Evolutionary conservation across 1,140 invertebrate species (phyloP).

Genomic region (Drosophila grimshawi): DNA sequence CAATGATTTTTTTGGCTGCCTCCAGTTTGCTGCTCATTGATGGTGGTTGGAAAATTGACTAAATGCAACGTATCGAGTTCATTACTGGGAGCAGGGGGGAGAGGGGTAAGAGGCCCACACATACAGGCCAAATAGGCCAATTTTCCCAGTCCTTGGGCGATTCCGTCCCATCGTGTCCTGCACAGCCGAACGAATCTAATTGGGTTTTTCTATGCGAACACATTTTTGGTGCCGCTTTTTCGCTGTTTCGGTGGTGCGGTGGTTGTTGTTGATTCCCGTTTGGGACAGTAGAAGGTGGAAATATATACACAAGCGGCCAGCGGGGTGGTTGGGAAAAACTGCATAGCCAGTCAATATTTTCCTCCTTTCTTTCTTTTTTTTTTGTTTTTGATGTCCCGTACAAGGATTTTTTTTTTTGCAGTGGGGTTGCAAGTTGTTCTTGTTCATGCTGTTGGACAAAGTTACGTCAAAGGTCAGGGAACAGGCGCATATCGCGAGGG

Average conservation of each 20-base stretch:
- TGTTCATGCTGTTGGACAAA: constrained; percentile 28
- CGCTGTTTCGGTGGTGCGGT: constrained; percentile 36
- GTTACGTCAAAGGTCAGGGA: constrained; percentile 56
- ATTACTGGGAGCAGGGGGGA: constrained; percentile 41
- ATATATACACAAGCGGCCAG: not conserved
- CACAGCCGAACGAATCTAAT: constrained; percentile 47
- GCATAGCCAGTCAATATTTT: constrained; percentile 45
- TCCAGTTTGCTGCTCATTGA: constrained; percentile 32
- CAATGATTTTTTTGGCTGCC: constrained; percentile 10
- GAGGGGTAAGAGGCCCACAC: not conserved
- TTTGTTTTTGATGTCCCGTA: constrained; percentile 30
- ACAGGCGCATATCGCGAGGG: constrained; percentile 16
- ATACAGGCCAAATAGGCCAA: constrained; percentile 60
- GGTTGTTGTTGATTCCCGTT: constrained; percentile 66
- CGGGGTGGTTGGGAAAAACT: constrained; percentile 59
- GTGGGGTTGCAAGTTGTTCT: constrained; percentile 32
- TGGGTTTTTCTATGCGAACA: constrained; percentile 60
- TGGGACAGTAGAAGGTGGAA: constrained; percentile 49
- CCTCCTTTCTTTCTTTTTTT: constrained; percentile 5
- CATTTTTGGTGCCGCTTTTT: constrained; percentile 49
- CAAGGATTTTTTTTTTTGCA: constrained; percentile 39
- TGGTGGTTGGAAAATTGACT: constrained; percentile 73
- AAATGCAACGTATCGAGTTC: constrained; percentile 71
- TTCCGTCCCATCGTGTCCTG: constrained; percentile 13
- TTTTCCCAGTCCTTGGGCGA: constrained; percentile 47